Base-by-base conservation (phyloP, 2,888 invertebrate species). In the Lasioglossum calceatum region DNA sequence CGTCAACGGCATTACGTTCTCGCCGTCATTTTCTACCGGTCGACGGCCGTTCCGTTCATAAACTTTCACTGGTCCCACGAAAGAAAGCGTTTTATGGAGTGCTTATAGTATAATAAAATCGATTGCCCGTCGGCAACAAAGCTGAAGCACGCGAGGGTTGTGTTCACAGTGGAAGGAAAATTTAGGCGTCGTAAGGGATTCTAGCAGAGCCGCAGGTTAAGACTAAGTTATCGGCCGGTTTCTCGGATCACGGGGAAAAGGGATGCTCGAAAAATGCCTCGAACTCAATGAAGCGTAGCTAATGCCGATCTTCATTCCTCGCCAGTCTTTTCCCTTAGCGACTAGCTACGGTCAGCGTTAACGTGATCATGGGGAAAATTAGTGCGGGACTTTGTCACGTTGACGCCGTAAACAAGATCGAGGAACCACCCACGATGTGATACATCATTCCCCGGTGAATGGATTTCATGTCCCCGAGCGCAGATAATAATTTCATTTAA, bases 171-270 rank as follows among this genome's bases (percentile, higher is more conserved):
- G 50, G 83, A 42, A 82, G 77, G 70, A 77, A 79, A 82, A 87
- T 88, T 86, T 88, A 64, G 72, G 44, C 76, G 64, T 64, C 47
- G 61, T 70, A 61, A 78, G 54, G 82, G 71, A 84, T 78, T 76
- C 77, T 80, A 50, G 73, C 81, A 67, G 58, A 67, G 27, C 81
- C 67, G 85, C 84, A 76, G 42, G 81, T 88, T 90, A 92, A 90
- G 80, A 89, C 85, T 89, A 85, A 91, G 84, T 92, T 92, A 92
- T 91, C 87, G 87, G 77, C 64, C 76, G 61, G 79, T 81, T 71
- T 61, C 75, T 79, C 58, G 80, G 47, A 71, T 79, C 81, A 64
- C 70, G 74, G 76, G 82, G 71, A 71, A 23, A 47, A 83, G 75
- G 81, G 83, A 80, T 74, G 81, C 77, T 79, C 77, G 81, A 83